These are phyloP conservation scores for Dicerorhinus sumatrensis DNA, from an alignment of 2,113 vertebrate species.

Conservation along the genomic window DNA sequence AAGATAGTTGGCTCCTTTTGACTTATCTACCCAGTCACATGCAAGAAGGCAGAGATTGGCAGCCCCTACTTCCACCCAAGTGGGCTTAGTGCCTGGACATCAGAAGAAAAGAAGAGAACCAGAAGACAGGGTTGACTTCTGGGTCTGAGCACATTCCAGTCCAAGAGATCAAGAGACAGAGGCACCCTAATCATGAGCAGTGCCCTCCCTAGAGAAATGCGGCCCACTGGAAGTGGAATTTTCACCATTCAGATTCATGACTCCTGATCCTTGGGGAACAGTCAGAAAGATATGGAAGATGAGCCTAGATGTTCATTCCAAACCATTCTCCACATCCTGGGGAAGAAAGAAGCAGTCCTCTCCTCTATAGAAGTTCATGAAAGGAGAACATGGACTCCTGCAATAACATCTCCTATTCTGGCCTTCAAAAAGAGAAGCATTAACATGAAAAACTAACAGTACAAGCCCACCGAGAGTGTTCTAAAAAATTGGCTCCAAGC, in stretches of 20 bases:
- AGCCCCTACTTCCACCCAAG: not conserved
- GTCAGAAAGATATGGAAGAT: not conserved
- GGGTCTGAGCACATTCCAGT: not conserved
- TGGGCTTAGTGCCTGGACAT: not conserved
- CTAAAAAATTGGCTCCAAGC: not conserved
- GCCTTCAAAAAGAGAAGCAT: not conserved
- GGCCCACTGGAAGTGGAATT: not conserved
- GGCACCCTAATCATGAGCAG: not conserved
- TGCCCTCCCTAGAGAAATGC: not conserved
- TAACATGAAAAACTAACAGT: not conserved
- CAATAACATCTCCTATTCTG: not conserved
- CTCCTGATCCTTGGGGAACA: not conserved
- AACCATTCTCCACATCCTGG: not conserved
- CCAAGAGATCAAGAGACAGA: not conserved
- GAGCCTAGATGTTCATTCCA: not conserved
- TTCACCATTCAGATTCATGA: not conserved
- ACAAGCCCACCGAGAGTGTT: not conserved
- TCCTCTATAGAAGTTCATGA: not conserved
- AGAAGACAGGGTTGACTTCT: not conserved
- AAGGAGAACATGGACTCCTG: not conserved
- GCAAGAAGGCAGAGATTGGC: not conserved
- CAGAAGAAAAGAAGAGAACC: not conserved
- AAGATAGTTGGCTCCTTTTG: not conserved
- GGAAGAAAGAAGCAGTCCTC: not conserved
- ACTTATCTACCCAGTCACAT: not conserved